phyloP scores from a whole-genome alignment of 1,140 invertebrate species.

The Platyura marginata region DNA sequence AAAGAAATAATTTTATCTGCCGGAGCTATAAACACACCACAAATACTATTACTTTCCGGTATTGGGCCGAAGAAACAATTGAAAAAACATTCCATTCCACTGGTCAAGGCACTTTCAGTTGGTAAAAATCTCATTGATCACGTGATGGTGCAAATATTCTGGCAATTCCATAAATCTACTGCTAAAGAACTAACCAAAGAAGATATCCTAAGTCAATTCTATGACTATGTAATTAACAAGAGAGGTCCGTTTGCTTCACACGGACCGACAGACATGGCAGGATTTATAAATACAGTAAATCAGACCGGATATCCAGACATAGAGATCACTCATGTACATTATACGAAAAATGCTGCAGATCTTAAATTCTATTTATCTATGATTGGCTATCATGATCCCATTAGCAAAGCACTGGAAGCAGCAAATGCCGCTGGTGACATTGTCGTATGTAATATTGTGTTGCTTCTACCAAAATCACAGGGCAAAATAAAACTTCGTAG shows the following conservation, averaged over 20 bases:
- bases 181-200: not conserved
- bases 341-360: slow-evolving; percentile 16
- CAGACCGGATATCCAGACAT: slow-evolving; percentile 10
- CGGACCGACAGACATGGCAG: slow-evolving; percentile 6
- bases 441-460: slow-evolving; percentile 5
- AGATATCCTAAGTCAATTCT: not conserved
- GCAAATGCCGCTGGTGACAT: not conserved
- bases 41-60: slow-evolving; percentile 75
- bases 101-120: slow-evolving; percentile 33
- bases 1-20: slow-evolving; percentile 74
- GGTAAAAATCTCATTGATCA: slow-evolving; percentile 36
- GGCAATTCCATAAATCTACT: slow-evolving; percentile 5
- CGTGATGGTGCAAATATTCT: slow-evolving; percentile 15
- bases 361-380: not conserved
- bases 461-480: slow-evolving; percentile 35
- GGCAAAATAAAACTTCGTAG: slow-evolving; percentile 31
- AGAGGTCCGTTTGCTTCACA: not conserved
- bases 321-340: slow-evolving; percentile 24
- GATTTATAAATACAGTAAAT: slow-evolving; percentile 6
- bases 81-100: slow-evolving; percentile 29
- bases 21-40: slow-evolving; percentile 70
- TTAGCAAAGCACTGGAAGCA: slow-evolving; percentile 20
- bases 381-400: slow-evolving; percentile 13
- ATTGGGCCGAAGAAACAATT: slow-evolving; percentile 62
- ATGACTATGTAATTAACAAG: not conserved